phyloP scores from a whole-genome alignment of 1,140 invertebrate genomes.

The Lepidurus arcticus region DNA sequence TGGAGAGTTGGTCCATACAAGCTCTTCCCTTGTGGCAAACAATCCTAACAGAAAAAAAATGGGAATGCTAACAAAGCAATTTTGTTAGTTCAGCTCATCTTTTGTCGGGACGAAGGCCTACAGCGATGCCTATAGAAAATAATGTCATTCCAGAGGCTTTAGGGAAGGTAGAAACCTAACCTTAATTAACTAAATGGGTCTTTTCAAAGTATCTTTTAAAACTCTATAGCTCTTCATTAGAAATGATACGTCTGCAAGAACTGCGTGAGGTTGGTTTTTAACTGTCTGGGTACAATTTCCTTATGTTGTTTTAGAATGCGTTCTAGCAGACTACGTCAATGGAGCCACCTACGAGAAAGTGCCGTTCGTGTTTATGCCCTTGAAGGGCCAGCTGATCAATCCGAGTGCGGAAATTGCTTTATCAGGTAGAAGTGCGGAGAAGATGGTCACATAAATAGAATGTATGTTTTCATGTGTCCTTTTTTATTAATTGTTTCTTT shows the following conservation, averaged over 20 bases:
- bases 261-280: not conserved
- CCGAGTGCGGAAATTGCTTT: conserved; percentile 76
- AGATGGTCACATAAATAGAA: not conserved
- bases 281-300: not conserved
- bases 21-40: not conserved
- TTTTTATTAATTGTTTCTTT: conserved; percentile 27
- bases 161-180: not conserved
- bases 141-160: not conserved
- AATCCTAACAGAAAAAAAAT: not conserved
- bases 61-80: not conserved
- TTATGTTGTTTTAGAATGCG: conserved; percentile 64
- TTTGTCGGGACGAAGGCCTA: not conserved
- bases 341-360: conserved; percentile 67
- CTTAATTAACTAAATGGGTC: not conserved
- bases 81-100: not conserved
- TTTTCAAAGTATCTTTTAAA: not conserved
- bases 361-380: conserved; percentile 75
- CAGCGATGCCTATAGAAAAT: not conserved
- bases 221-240: not conserved
- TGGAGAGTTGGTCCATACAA: not conserved
- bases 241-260: not conserved
- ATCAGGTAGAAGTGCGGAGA: conserved; percentile 54
- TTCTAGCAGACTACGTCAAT: conserved; percentile 68
- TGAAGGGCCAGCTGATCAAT: conserved; percentile 77
- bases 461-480: conserved; percentile 15